A percentile compares a stretch with the other conserved stretches of the same genome.
These are phyloP conservation scores for Morus bassanus DNA, from an alignment of 2,797 vertebrate species.

Conservation along the genomic window DNA sequence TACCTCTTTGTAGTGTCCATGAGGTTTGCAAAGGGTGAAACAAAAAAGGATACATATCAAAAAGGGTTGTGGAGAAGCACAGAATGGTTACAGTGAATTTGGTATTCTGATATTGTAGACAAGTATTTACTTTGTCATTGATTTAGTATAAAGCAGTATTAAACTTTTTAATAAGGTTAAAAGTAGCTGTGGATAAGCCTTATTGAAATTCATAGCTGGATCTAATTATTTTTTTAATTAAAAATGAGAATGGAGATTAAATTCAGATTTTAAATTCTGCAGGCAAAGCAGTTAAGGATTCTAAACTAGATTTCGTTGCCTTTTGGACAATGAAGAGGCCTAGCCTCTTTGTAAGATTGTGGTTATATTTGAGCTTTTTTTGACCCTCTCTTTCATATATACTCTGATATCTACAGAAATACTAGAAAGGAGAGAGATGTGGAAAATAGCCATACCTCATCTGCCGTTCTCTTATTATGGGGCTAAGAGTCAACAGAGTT, in stretches of 20 bases:
- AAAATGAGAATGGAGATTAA: neutral
- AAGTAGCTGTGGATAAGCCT: neutral
- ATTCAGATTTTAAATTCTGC: neutral
- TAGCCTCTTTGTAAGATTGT: neutral
- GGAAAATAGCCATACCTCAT: neutral
- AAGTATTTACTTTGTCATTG: neutral
- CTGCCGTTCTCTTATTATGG: neutral
- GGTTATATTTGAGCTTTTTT: neutral
- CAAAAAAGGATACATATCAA: neutral
- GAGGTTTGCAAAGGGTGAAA: neutral
- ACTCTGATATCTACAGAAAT: neutral
- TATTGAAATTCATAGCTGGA: neutral
- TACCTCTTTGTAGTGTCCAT: neutral
- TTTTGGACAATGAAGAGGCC: neutral
- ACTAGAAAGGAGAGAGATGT: neutral
- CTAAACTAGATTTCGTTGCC: neutral
- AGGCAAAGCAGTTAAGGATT: neutral
- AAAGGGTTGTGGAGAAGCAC: neutral
- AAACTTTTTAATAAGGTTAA: neutral
- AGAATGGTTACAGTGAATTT: neutral
- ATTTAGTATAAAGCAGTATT: neutral
- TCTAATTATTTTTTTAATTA: conserved; percentile 1
- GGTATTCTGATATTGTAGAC: neutral
- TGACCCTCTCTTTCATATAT: neutral
- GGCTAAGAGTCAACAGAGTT: neutral